phyloP scores from a whole-genome alignment of 2,797 vertebrate species.

The Myotis pilosus region DNA sequence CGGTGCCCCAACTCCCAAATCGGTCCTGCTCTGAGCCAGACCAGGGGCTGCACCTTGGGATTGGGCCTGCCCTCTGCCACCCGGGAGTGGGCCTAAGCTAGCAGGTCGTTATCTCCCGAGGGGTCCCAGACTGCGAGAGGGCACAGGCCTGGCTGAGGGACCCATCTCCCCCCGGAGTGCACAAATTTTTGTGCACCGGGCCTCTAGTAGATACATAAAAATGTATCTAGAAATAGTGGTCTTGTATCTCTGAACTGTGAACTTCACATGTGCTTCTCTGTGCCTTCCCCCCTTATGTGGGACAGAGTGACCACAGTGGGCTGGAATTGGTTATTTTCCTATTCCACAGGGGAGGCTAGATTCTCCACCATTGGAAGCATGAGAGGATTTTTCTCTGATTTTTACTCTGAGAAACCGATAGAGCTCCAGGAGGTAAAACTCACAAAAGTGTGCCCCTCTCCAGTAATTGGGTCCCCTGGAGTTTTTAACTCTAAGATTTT shows the following conservation, averaged over 20 bases:
- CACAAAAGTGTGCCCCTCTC: not conserved
- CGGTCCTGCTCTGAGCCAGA: no score
- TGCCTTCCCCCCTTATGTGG: not conserved
- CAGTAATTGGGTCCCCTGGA: not conserved
- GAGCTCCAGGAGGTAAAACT: not conserved
- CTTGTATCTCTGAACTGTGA: not conserved
- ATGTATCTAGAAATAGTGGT: not conserved
- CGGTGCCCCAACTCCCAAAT: no score
- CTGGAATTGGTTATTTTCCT: not conserved
- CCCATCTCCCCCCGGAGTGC: no score
- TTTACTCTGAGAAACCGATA: not conserved
- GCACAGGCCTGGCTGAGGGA: no score
- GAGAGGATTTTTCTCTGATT: not conserved
- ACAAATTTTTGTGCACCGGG: no score
- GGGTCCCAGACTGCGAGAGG: no score
- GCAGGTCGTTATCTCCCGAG: no score
- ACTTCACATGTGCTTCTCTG: not conserved
- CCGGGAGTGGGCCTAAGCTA: no score
- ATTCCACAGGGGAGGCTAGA: not conserved
- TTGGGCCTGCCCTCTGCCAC: no score
- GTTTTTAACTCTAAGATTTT: not conserved
- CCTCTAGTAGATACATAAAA: not conserved
- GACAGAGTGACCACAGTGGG: not conserved
- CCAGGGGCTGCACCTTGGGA: no score
- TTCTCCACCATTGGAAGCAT: no score